Conservation (phyloP, 2,888 invertebrate genomes). For the Margaritifera margaritifera region DNA sequence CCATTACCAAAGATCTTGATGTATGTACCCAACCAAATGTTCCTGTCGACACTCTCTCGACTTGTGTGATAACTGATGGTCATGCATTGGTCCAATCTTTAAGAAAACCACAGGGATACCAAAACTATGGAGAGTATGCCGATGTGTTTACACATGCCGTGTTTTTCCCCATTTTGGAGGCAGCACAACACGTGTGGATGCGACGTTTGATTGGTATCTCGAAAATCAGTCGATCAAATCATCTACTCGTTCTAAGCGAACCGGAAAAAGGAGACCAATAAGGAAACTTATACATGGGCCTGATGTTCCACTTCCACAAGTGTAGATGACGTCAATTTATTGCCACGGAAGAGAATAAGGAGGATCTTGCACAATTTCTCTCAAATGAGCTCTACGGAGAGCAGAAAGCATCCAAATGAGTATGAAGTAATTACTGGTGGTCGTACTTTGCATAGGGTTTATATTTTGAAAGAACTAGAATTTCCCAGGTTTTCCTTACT, state of each 20-base stretch:
- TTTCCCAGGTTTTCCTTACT: too few relatives aligned
- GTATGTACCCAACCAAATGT: too few relatives aligned
- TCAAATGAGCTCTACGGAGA: neutral
- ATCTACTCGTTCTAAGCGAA: conserved; percentile 13
- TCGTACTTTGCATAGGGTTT: too few relatives aligned
- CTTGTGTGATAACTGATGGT: conserved; percentile 21
- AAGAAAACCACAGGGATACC: conserved; percentile 17
- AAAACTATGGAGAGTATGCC: conserved; percentile 25
- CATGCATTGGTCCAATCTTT: conserved; percentile 24
- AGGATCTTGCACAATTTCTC: conserved; percentile 12
- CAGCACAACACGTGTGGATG: conserved; percentile 16
- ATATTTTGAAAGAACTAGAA: too few relatives aligned
- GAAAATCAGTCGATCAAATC: conserved; percentile 16
- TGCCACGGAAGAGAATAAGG: conserved; percentile 20
- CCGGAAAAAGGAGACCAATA: conserved; percentile 2
- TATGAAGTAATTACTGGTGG: conserved; percentile 5
- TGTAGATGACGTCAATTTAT: conserved; percentile 20
- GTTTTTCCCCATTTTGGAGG: conserved; percentile 8
- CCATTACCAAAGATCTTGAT: too few relatives aligned
- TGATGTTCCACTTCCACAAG: conserved; percentile 12
- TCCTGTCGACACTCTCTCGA: too few relatives aligned
- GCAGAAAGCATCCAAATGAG: neutral
- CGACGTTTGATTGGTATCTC: conserved; percentile 24
- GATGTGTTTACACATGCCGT: conserved; percentile 12
- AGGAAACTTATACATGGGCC: neutral